Evolutionary conservation across 2,888 invertebrate genomes (phyloP).

Genomic region (Drosophila tripunctata): DNA sequence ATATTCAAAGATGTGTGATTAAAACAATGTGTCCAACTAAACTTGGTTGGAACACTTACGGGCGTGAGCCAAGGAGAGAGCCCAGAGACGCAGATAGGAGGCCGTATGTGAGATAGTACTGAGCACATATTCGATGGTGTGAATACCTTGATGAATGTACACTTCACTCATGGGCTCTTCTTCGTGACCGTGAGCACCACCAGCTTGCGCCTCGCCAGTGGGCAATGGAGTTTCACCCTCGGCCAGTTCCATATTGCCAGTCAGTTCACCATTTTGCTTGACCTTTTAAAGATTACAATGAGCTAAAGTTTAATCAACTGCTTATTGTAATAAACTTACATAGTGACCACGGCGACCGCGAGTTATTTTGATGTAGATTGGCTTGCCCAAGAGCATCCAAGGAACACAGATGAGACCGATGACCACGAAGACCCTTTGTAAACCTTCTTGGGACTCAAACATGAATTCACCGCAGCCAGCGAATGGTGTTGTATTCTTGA

Average conservation of each 20-base stretch:
- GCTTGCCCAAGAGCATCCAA: constrained; percentile 97
- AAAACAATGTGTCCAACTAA: no score
- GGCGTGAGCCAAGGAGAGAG: constrained; percentile 96
- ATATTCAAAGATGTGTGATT: not conserved
- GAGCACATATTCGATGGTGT: constrained; percentile 97
- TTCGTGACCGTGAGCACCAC: constrained; percentile 82
- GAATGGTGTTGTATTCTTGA: constrained; percentile 85
- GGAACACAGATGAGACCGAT: constrained; percentile 94
- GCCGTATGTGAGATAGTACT: constrained; percentile 98
- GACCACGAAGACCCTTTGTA: constrained; percentile 93
- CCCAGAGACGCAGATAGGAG: constrained; percentile 97
- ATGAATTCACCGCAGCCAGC: constrained; percentile 86
- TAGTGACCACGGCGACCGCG: constrained; percentile 70
- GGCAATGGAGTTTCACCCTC: constrained; percentile 80
- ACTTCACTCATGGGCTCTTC: constrained; percentile 92
- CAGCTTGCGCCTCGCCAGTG: constrained; percentile 62
- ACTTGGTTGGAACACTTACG: constrained; percentile 86
- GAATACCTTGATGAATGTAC: constrained; percentile 96
- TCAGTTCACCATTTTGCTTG: constrained; percentile 87
- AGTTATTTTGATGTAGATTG: constrained; percentile 87
- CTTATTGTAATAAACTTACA: constrained; percentile 41
- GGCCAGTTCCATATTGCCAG: constrained; percentile 88
- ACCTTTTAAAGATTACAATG: constrained; percentile 39
- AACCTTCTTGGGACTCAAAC: constrained; percentile 88
- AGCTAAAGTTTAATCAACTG: not conserved